These are phyloP conservation scores for Merluccius polli DNA, from an alignment of 2,797 vertebrate species.

Conservation along the genomic window DNA sequence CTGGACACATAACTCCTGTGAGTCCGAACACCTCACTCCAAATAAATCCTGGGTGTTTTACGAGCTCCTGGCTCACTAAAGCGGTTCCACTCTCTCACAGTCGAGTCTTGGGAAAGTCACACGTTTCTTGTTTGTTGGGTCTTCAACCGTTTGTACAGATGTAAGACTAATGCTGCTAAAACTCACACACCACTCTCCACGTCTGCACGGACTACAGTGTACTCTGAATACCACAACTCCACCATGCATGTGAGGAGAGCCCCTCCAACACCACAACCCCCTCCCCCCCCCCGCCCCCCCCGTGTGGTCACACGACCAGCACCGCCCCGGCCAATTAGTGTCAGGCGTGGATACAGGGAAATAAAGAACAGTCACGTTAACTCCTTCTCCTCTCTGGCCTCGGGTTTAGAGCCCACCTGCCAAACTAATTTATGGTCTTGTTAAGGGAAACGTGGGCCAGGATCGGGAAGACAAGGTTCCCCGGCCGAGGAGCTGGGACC, in stretches of 20 bases:
- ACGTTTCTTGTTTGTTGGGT: conserved; percentile 13
- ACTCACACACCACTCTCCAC: no score
- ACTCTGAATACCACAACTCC: no score
- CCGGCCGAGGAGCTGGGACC: conserved; percentile 60
- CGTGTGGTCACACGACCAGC: conserved; percentile 12
- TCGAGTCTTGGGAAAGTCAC: conserved; percentile 30
- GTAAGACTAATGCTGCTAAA: no score
- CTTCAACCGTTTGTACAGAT: no score
- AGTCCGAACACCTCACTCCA: conserved; percentile 51
- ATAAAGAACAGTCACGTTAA: conserved; percentile 37
- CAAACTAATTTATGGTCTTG: conserved; percentile 69
- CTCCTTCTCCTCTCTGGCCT: conserved; percentile 58
- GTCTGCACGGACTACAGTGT: no score
- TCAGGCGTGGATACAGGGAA: conserved; percentile 29
- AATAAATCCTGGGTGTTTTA: conserved; percentile 62
- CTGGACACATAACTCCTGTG: conserved; percentile 56
- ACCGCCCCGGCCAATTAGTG: conserved; percentile 36
- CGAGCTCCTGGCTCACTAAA: conserved; percentile 47
- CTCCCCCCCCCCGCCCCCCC: background rate
- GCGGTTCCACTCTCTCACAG: conserved; percentile 30
- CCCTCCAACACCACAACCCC: background rate
- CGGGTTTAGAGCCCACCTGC: conserved; percentile 57
- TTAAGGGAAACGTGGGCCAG: conserved; percentile 62
- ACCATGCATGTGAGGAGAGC: no score
- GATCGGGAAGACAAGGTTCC: conserved; percentile 64